These are phyloP conservation scores for Nansenia antarctica DNA, from an alignment of 2,113 vertebrate genomes.

Conservation along the genomic window DNA sequence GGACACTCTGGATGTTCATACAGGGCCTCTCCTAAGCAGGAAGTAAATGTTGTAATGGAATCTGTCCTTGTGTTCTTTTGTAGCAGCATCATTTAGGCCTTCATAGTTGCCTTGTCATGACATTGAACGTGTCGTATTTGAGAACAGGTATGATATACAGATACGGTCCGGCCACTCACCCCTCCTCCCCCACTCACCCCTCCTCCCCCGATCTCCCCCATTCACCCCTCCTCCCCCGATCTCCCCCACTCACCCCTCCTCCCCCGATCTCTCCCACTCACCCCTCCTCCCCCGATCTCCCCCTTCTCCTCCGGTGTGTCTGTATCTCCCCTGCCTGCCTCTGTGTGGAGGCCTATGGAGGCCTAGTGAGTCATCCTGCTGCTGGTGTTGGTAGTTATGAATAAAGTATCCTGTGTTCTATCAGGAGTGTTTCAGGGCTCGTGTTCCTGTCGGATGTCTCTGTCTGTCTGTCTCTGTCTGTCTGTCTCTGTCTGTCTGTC, in stretches of 20 bases:
- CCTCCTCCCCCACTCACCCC: neutral
- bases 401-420: conserved; percentile 69
- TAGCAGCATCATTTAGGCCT: no score
- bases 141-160: no score
- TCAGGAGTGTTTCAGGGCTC: conserved; percentile 35
- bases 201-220: conserved; percentile 14
- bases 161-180: neutral
- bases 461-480: conserved; percentile 17
- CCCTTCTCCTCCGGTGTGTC: conserved; percentile 16
- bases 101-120: no score
- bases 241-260: conserved; percentile 1
- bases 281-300: no score
- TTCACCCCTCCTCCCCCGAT: no score
- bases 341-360: conserved; percentile 16
- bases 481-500: neutral
- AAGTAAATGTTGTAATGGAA: no score
- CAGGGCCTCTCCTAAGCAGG: no score
- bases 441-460: conserved; percentile 31
- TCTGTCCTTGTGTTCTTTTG: no score
- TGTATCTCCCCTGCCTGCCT: conserved; percentile 21
- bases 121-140: no score
- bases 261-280: no score
- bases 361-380: conserved; percentile 62
- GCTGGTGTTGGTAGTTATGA: conserved; percentile 62
- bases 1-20: no score